phyloP scores from a whole-genome alignment of 2,797 vertebrate genomes.

The Periparus ater region DNA sequence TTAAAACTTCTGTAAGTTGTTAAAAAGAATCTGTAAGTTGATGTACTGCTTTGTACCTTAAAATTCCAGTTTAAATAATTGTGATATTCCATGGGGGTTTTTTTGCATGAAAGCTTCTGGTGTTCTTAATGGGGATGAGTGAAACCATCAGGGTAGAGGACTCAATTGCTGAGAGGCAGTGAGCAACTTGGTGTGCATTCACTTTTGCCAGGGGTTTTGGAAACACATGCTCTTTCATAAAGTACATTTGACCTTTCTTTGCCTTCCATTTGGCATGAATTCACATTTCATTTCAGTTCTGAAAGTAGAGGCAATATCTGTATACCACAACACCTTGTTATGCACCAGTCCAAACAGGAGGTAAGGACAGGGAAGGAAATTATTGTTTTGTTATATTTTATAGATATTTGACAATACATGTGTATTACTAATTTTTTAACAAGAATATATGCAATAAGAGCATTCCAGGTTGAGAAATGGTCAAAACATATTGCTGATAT shows the following conservation, averaged over 20 bases:
- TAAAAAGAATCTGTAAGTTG: not conserved
- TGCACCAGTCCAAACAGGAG: not conserved
- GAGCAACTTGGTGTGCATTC: not conserved
- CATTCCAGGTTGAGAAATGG: not conserved
- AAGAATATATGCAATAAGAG: not conserved
- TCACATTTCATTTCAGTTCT: constrained; percentile 19
- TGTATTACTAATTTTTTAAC: not conserved
- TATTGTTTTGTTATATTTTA: not conserved
- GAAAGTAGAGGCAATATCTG: constrained; percentile 20
- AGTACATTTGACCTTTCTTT: not conserved
- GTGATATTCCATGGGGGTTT: not conserved
- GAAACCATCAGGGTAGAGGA: not conserved
- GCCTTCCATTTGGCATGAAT: constrained; percentile 19
- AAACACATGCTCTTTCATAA: not conserved
- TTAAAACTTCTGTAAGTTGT: not conserved
- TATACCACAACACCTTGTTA: constrained; percentile 23
- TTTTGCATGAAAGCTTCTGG: not conserved
- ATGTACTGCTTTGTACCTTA: not conserved
- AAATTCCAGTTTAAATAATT: not conserved
- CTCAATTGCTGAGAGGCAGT: not conserved
- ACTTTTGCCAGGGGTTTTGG: not conserved
- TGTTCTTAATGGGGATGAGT: not conserved
- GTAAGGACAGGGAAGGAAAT: not conserved
- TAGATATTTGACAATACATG: not conserved
- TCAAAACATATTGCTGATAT: not conserved